Percentiles rank a stretch among this genome's conserved stretches.
These are phyloP conservation scores for Lasioglossum calceatum DNA, from an alignment of 2,888 invertebrate genomes.

Conservation along the genomic window DNA sequence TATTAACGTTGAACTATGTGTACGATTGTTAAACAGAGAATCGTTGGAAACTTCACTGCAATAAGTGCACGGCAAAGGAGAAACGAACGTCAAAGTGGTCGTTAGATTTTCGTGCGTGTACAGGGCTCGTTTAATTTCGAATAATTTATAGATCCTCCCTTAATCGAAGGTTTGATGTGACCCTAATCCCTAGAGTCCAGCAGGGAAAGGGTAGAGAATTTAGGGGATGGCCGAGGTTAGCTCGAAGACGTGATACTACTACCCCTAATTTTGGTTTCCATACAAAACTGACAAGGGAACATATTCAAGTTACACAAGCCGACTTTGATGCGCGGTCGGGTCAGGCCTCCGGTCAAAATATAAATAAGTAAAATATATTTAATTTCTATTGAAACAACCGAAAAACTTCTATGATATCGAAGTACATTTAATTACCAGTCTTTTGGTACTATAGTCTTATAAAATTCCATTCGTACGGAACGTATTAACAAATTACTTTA, in stretches of 20 bases:
- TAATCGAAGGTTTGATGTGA: neutral
- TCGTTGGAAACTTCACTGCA: neutral
- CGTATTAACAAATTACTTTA: neutral
- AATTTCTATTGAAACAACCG: too few relatives aligned
- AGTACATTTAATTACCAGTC: neutral
- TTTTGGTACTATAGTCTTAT: neutral
- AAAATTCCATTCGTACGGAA: neutral
- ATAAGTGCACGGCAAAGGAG: neutral
- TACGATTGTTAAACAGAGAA: neutral
- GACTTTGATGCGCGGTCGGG: too few relatives aligned
- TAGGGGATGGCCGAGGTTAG: neutral
- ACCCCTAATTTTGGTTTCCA: neutral
- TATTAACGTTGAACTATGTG: neutral
- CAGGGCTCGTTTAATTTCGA: neutral
- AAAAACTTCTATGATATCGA: neutral
- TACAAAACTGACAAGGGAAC: too few relatives aligned
- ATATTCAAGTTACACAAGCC: too few relatives aligned
- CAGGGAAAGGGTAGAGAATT: neutral
- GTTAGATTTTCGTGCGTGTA: neutral
- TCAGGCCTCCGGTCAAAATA: too few relatives aligned
- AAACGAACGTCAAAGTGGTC: neutral
- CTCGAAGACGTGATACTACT: neutral
- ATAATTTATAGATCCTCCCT: conserved; percentile 9
- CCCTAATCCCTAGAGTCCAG: neutral
- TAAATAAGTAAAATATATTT: too few relatives aligned